Percentiles rank a stretch among this genome's conserved stretches.
These are phyloP conservation scores for Eupithecia vulgata DNA, from an alignment of 2,888 invertebrate genomes.

Conservation along the genomic window DNA sequence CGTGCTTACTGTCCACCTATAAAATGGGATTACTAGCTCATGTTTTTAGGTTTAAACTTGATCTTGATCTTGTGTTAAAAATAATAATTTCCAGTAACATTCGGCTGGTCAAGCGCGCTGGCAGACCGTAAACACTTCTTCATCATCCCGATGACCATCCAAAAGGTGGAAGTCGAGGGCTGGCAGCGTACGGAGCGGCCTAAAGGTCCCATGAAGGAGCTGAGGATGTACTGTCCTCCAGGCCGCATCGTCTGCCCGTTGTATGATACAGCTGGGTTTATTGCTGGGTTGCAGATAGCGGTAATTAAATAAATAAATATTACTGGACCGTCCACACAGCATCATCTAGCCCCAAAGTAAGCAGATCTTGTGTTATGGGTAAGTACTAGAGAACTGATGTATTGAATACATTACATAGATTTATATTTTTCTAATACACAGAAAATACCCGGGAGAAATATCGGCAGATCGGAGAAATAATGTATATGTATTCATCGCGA, in stretches of 20 bases:
- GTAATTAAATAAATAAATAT: constrained; percentile 50
- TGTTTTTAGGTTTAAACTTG: no score
- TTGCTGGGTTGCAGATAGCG: constrained; percentile 75
- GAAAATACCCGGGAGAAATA: no score
- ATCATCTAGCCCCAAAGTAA: no score
- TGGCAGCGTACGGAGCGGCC: constrained; percentile 70
- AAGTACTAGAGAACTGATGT: no score
- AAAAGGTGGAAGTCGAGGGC: constrained; percentile 66
- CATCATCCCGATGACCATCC: constrained; percentile 72
- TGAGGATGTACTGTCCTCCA: constrained; percentile 73
- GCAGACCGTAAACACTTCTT: constrained; percentile 76
- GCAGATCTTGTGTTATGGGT: no score
- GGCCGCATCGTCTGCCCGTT: constrained; percentile 71
- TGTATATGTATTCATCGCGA: no score
- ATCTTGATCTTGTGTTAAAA: background rate
- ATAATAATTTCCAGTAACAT: constrained; percentile 64
- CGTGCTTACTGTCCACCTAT: no score
- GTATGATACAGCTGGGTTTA: constrained; percentile 73
- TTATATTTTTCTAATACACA: no score
- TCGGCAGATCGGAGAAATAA: no score
- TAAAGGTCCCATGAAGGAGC: constrained; percentile 66
- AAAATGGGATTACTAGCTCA: no score
- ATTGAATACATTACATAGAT: no score
- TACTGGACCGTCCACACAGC: background rate
- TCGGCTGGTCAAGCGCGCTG: constrained; percentile 76